Conservation (phyloP, 2,797 vertebrate genomes). For the Sparus aurata region DNA sequence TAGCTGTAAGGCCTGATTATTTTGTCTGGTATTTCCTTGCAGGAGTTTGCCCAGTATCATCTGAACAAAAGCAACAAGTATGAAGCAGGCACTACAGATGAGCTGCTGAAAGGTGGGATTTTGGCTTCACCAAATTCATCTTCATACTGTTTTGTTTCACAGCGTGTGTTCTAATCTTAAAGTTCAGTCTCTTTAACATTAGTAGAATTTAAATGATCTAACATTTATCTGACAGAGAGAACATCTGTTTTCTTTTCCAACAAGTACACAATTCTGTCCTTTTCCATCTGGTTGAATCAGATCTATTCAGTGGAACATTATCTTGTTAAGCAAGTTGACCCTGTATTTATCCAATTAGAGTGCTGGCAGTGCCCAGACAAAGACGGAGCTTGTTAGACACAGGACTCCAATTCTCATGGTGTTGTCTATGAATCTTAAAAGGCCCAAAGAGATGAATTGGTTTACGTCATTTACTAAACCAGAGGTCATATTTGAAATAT, state of each 20-base stretch:
- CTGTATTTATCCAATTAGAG: constrained; percentile 50
- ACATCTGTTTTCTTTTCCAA: constrained; percentile 30
- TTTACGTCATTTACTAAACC: not conserved
- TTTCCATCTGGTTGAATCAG: constrained; percentile 31
- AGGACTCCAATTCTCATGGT: not conserved
- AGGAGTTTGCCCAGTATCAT: constrained; percentile 88
- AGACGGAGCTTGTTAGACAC: constrained; percentile 58
- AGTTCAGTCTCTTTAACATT: not conserved
- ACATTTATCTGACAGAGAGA: not conserved
- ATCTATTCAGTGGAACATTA: constrained; percentile 65
- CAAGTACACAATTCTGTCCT: not conserved
- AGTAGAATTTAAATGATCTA: not conserved
- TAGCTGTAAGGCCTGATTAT: not conserved
- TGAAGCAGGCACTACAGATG: constrained; percentile 80
- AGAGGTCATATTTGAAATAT: not conserved
- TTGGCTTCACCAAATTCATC: not conserved
- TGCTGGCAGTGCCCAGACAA: constrained; percentile 50
- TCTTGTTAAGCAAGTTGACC: constrained; percentile 67
- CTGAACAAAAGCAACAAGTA: constrained; percentile 78
- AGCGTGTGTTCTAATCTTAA: not conserved
- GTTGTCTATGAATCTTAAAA: constrained; percentile 2
- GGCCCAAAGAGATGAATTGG: not conserved
- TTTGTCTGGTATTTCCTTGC: constrained; percentile 18
- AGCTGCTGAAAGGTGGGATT: constrained; percentile 84
- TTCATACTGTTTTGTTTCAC: not conserved